These are phyloP conservation scores for Anisognathus igniventris DNA, from an alignment of 2,797 vertebrate species.

Conservation along the genomic window DNA sequence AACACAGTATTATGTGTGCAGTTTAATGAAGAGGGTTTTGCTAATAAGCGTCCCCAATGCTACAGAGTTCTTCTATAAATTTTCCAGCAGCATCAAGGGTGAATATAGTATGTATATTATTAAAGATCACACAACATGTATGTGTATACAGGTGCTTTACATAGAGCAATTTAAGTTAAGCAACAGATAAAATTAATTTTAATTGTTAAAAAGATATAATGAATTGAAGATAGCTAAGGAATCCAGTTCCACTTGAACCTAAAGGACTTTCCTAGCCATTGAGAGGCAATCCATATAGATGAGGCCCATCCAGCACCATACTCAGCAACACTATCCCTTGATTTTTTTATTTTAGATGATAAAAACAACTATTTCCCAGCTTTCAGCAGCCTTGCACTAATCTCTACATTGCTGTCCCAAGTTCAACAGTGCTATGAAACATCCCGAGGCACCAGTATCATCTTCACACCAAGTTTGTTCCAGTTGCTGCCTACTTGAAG, in stretches of 20 bases:
- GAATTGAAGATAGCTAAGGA: background rate
- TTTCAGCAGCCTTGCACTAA: background rate
- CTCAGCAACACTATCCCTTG: background rate
- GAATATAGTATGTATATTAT: background rate
- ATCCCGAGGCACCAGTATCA: background rate
- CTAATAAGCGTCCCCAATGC: background rate
- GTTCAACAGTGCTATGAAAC: background rate
- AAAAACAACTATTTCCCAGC: background rate
- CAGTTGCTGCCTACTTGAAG: background rate
- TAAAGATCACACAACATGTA: background rate
- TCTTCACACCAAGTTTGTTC: background rate
- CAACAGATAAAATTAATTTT: background rate
- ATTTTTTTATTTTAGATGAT: background rate
- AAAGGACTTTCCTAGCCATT: background rate
- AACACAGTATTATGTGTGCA: background rate
- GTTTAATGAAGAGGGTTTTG: background rate
- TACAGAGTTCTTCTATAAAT: background rate
- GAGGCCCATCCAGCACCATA: background rate
- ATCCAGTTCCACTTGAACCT: background rate
- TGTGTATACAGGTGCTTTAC: fast-evolving
- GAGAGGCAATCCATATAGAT: background rate
- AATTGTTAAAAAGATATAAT: background rate
- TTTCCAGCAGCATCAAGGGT: background rate
- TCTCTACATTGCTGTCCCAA: background rate
- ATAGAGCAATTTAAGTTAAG: background rate